Evolutionary conservation across 2,113 vertebrate genomes (phyloP).

Genomic region (Ahaetulla prasina): DNA sequence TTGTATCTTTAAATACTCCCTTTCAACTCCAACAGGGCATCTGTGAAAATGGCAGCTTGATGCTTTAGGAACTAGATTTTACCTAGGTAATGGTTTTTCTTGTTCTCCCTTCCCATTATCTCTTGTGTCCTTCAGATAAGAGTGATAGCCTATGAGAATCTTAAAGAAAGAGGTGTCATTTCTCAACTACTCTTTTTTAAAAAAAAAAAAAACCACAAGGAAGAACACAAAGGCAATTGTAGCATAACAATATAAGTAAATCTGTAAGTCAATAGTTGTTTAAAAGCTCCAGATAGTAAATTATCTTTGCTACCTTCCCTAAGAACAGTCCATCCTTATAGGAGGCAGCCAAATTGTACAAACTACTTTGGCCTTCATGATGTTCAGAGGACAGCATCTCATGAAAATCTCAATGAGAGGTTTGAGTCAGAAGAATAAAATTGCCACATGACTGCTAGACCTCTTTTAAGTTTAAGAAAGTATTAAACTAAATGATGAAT

Average conservation of each 20-base stretch:
- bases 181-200: neutral
- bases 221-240: neutral
- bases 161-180: neutral
- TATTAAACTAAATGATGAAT: neutral
- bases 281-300: neutral
- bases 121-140: neutral
- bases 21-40: neutral
- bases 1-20: neutral
- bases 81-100: too few relatives aligned
- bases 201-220: neutral
- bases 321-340: neutral
- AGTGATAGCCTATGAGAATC: neutral
- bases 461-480: neutral
- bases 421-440: neutral
- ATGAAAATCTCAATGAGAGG: neutral
- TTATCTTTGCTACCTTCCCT: neutral
- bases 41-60: neutral
- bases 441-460: neutral
- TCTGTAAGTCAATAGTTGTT: neutral
- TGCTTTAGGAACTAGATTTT: neutral
- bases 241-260: neutral
- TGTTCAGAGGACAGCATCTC: neutral
- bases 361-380: neutral
- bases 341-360: neutral
- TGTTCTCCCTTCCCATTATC: neutral